Conservation (phyloP, 1,140 invertebrate genomes). For the Diuraphis noxia region DNA sequence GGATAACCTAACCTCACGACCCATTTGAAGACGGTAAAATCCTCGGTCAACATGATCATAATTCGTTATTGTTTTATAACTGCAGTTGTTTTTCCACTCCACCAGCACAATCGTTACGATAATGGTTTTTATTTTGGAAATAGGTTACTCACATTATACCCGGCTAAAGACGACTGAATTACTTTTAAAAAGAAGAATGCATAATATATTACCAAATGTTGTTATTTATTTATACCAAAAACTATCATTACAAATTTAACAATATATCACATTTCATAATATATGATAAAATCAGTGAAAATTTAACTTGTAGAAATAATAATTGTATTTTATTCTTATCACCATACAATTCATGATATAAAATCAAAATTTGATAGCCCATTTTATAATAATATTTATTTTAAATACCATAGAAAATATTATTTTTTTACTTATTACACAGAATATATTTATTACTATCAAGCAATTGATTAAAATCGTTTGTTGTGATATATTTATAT, state of each 20-base stretch:
- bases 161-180: neutral
- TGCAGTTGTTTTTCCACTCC: neutral
- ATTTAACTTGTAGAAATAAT: no score
- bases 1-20: neutral
- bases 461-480: no score
- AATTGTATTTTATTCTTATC: no score
- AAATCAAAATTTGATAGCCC: no score
- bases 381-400: no score
- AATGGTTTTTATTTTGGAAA: neutral
- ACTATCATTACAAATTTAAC: neutral
- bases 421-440: no score
- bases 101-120: neutral
- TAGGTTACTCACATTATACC: neutral
- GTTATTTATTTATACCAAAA: neutral
- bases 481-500: no score
- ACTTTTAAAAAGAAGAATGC: neutral
- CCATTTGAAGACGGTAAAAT: neutral
- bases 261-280: neutral
- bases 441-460: no score
- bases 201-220: neutral
- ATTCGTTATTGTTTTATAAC: constrained; percentile 1
- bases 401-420: no score
- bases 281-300: neutral
- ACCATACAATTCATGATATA: no score
- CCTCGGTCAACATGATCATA: neutral